These are phyloP conservation scores for Drosophila nasuta DNA, from an alignment of 1,140 invertebrate species.

Conservation along the genomic window DNA sequence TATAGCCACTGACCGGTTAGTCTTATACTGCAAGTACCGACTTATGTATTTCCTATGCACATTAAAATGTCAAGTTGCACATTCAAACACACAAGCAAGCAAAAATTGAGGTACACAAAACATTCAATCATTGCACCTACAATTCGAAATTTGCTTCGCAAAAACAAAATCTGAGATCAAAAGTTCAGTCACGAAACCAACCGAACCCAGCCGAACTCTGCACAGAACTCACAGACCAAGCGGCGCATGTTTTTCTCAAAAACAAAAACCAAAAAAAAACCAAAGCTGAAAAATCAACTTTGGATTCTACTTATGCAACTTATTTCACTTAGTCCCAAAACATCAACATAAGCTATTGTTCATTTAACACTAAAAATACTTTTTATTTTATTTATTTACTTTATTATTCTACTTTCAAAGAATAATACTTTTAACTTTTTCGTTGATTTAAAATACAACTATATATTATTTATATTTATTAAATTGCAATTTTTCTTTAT, in stretches of 20 bases:
- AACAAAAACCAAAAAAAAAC: slow-evolving; percentile 32
- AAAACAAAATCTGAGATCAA: slow-evolving; percentile 68
- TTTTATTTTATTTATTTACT: background rate
- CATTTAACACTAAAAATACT: background rate
- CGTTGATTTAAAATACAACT: too few species aligned
- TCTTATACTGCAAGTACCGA: slow-evolving; percentile 23
- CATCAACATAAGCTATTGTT: background rate
- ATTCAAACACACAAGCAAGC: slow-evolving; percentile 34
- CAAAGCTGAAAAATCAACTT: slow-evolving; percentile 24
- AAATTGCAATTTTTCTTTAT: too few species aligned
- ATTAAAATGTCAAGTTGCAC: slow-evolving; percentile 75
- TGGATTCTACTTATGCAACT: slow-evolving; percentile 39
- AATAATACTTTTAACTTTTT: too few species aligned
- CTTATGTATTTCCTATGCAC: slow-evolving; percentile 69
- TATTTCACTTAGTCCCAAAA: slow-evolving; percentile 14
- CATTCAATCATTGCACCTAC: slow-evolving; percentile 77
- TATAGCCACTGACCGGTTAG: slow-evolving; percentile 64
- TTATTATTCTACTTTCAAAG: background rate
- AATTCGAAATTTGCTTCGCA: slow-evolving; percentile 46
- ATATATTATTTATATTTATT: too few species aligned
- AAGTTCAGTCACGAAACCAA: slow-evolving; percentile 75
- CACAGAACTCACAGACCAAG: slow-evolving; percentile 66
- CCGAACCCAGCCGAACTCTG: slow-evolving; percentile 31
- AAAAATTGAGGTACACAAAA: slow-evolving; percentile 26
- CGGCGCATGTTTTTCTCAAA: slow-evolving; percentile 48